Conservation (phyloP, 92 coral and sea anemone species). For the Epizoanthus stellaris region DNA sequence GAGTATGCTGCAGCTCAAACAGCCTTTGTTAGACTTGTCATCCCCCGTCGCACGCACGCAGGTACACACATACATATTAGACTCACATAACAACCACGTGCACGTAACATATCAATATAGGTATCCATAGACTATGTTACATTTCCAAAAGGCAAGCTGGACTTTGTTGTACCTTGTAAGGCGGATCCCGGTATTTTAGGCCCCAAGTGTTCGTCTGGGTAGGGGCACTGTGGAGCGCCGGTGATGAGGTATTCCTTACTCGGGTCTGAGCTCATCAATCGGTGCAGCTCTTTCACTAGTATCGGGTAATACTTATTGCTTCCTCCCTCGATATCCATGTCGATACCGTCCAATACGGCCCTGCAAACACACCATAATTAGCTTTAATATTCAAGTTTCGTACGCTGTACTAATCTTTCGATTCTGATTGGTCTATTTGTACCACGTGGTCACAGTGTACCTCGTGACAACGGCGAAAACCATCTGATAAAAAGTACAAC, state of each 20-base stretch:
- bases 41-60: too few species aligned
- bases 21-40: too few species aligned
- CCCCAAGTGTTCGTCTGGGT: conserved; percentile 76
- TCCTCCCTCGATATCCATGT: conserved; percentile 89
- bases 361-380: conserved; percentile 23
- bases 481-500: too few species aligned
- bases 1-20: too few species aligned
- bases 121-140: background rate
- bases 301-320: conserved; percentile 63
- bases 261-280: conserved; percentile 76
- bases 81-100: too few species aligned
- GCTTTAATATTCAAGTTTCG: too few species aligned
- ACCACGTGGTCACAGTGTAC: too few species aligned
- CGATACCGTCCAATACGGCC: conserved; percentile 88
- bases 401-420: too few species aligned
- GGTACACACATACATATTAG: too few species aligned
- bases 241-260: conserved; percentile 76
- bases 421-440: too few species aligned
- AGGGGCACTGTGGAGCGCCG: conserved; percentile 88
- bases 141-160: background rate
- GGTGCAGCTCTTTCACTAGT: conserved; percentile 73
- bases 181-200: conserved; percentile 75
- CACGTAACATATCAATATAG: background rate
- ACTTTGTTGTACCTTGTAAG: background rate
- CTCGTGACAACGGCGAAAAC: too few species aligned